Conservation (phyloP, 1,140 invertebrate genomes). For the Triops longicaudatus region DNA sequence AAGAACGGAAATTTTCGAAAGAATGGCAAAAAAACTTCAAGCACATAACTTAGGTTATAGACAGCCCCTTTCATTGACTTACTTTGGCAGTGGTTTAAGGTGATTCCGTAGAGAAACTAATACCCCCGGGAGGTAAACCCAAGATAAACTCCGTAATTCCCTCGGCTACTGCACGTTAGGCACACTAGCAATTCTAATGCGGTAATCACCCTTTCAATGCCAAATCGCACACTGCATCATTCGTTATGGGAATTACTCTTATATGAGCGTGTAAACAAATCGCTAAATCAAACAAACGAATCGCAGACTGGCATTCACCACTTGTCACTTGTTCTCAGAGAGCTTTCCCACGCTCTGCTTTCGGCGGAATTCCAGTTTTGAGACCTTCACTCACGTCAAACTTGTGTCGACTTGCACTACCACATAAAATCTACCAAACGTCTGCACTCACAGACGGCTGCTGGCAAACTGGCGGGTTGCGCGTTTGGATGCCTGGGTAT, state of each 20-base stretch:
- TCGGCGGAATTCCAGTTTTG: background rate
- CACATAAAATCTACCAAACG: background rate
- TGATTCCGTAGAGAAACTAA: background rate
- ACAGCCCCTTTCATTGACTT: background rate
- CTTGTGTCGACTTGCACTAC: background rate
- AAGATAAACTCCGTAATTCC: background rate
- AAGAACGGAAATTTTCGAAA: too few species aligned
- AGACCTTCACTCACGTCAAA: background rate
- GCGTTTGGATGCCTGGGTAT: background rate
- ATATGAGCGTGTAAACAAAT: background rate
- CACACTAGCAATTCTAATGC: background rate
- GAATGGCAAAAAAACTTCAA: too few species aligned
- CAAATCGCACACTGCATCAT: background rate
- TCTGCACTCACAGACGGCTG: background rate
- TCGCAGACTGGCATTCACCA: background rate
- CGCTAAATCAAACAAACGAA: background rate
- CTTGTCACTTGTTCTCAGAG: constrained; percentile 8
- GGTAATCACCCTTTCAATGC: background rate
- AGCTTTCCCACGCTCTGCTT: background rate
- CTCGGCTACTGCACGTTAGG: background rate
- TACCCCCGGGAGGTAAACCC: background rate
- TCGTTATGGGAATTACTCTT: background rate
- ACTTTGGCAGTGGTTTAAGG: background rate
- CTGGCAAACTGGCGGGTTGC: background rate
- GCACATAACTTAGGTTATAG: too few species aligned